Evolutionary conservation across 2,888 invertebrate genomes (phyloP).

Genomic region (Platynereis dumerilii): DNA sequence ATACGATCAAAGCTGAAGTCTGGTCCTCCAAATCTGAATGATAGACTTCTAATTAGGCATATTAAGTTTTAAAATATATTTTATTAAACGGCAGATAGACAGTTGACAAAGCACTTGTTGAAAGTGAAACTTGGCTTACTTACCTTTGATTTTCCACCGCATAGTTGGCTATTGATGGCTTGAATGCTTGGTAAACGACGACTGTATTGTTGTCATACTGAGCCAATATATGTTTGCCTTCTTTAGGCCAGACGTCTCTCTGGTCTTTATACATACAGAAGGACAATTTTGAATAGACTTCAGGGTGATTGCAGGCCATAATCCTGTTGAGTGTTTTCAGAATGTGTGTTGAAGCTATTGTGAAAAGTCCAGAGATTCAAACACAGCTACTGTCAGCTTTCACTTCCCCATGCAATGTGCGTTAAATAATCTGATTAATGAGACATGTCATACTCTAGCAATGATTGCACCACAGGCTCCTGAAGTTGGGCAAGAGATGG

Average conservation of each 20-base stretch:
- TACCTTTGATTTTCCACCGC: slow-evolving; percentile 50
- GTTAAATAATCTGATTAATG: no score
- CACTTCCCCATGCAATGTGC: no score
- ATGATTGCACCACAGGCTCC: no score
- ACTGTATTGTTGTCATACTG: slow-evolving; percentile 45
- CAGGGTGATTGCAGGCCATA: no score
- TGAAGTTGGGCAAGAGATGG: no score
- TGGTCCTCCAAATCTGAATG: slow-evolving; percentile 51
- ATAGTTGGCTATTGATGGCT: slow-evolving; percentile 47
- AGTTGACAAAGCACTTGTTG: neutral
- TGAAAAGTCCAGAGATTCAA: no score
- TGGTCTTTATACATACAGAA: slow-evolving; percentile 14
- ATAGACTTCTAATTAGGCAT: slow-evolving; percentile 1
- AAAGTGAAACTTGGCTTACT: neutral
- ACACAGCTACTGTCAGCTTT: no score
- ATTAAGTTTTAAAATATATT: neutral
- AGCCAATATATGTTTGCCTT: slow-evolving; percentile 52
- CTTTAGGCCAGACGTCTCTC: slow-evolving; percentile 43
- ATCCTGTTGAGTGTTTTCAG: no score
- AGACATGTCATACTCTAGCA: no score
- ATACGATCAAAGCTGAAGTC: slow-evolving; percentile 46
- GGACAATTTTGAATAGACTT: neutral
- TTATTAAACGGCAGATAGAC: neutral
- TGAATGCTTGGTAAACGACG: slow-evolving; percentile 56
- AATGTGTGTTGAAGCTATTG: no score